Evolutionary conservation across 2,888 invertebrate species (phyloP).

Genomic region (Adelphocoris suturalis): DNA sequence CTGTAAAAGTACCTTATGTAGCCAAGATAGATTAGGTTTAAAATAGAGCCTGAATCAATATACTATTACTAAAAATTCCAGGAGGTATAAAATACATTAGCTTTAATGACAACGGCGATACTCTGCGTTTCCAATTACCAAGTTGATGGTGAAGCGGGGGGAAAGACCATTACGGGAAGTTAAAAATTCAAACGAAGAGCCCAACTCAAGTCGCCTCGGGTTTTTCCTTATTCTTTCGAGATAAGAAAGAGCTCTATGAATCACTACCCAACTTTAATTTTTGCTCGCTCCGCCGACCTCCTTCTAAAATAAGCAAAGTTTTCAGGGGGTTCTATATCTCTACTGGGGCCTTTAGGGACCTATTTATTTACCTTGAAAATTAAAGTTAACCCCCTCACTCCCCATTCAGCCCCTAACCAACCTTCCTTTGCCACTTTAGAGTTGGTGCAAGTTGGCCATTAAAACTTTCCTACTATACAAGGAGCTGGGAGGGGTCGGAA

Average conservation of each 20-base stretch:
- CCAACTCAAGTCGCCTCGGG: not conserved
- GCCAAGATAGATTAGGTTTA: too few relatives aligned
- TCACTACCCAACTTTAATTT: conserved; percentile 68
- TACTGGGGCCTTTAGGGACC: conserved; percentile 61
- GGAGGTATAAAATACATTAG: conserved; percentile 42
- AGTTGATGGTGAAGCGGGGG: conserved; percentile 20
- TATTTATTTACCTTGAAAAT: conserved; percentile 70
- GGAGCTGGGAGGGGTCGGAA: not conserved
- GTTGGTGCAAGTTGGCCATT: conserved; percentile 70
- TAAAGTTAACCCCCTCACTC: conserved; percentile 59
- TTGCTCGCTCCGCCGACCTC: conserved; percentile 51
- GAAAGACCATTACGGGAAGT: conserved; percentile 44
- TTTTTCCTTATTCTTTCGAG: conserved; percentile 48
- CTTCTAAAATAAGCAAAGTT: conserved; percentile 66
- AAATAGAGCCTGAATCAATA: not conserved
- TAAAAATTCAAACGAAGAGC: conserved; percentile 65
- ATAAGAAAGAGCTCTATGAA: conserved; percentile 61
- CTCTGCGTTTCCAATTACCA: conserved; percentile 52
- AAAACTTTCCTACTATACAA: conserved; percentile 67
- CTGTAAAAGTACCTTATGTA: too few relatives aligned
- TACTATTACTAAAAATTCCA: not conserved
- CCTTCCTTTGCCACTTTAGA: conserved; percentile 64
- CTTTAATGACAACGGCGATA: conserved; percentile 47
- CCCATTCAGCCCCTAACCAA: conserved; percentile 27
- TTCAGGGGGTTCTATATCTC: conserved; percentile 57